A percentile compares a stretch with the other conserved stretches of the same genome.
Conservation (phyloP, 2,113 vertebrate genomes). For the Sylvia atricapilla region DNA sequence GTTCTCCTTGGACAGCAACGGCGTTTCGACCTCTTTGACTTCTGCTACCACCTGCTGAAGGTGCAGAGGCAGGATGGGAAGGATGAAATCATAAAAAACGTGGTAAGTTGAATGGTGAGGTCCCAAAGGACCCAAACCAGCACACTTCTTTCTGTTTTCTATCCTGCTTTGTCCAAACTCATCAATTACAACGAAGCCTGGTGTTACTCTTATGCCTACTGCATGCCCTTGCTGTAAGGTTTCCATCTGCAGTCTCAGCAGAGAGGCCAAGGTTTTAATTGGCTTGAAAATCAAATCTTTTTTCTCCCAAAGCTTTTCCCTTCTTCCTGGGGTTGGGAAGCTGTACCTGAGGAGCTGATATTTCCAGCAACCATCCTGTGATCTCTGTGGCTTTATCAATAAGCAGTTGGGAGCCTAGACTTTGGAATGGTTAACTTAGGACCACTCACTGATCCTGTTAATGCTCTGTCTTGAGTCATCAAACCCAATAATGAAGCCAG, state of each 20-base stretch:
- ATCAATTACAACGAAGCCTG: background rate
- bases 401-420: background rate
- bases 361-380: background rate
- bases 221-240: background rate
- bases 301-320: background rate
- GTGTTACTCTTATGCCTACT: background rate
- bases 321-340: background rate
- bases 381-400: background rate
- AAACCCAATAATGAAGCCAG: background rate
- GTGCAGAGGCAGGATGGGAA: conserved; percentile 98
- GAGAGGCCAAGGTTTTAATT: conserved; percentile 34
- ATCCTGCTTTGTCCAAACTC: background rate
- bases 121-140: background rate
- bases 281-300: background rate
- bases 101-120: conserved; percentile 76
- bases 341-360: background rate
- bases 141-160: background rate
- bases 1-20: conserved; percentile 96
- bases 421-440: background rate
- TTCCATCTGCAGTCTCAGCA: conserved; percentile 2
- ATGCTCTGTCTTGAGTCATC: background rate
- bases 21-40: conserved; percentile 97
- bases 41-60: conserved; percentile 97
- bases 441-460: conserved; percentile 13
- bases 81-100: conserved; percentile 98